Evolutionary conservation across 2,113 vertebrate species (phyloP).

Genomic region (Strix uralensis): DNA sequence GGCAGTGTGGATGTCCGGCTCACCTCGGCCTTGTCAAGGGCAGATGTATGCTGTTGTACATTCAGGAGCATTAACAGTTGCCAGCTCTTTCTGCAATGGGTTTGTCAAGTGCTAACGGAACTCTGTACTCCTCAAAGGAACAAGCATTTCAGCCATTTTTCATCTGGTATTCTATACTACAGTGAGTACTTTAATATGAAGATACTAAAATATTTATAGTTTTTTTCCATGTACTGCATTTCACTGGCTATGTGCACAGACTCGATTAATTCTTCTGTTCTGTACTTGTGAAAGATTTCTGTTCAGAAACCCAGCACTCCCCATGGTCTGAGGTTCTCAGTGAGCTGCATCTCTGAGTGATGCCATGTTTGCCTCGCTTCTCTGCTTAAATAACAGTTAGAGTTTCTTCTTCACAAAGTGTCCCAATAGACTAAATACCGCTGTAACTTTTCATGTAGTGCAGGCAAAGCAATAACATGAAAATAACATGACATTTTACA

Average conservation of each 20-base stretch:
- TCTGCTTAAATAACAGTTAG: neutral
- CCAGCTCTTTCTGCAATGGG: neutral
- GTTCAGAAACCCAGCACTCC: neutral
- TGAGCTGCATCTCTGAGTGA: neutral
- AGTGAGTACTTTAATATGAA: neutral
- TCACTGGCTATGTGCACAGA: neutral
- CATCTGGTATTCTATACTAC: neutral
- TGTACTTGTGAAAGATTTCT: neutral
- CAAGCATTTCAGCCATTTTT: neutral
- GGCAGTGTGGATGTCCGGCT: accelerated
- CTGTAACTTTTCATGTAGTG: neutral
- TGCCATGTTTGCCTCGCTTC: accelerated
- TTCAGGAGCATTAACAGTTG: neutral
- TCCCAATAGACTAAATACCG: neutral
- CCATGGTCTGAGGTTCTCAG: neutral
- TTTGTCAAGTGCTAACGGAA: neutral
- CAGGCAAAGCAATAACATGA: neutral
- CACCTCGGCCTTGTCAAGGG: neutral
- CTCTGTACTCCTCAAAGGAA: neutral
- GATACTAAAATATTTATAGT: neutral
- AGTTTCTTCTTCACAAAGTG: neutral
- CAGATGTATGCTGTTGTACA: neutral
- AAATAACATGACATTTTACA: neutral
- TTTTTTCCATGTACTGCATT: neutral
- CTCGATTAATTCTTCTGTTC: neutral